Base-by-base conservation (phyloP, 1,140 invertebrate species). In the Lordiphosa collinella region DNA sequence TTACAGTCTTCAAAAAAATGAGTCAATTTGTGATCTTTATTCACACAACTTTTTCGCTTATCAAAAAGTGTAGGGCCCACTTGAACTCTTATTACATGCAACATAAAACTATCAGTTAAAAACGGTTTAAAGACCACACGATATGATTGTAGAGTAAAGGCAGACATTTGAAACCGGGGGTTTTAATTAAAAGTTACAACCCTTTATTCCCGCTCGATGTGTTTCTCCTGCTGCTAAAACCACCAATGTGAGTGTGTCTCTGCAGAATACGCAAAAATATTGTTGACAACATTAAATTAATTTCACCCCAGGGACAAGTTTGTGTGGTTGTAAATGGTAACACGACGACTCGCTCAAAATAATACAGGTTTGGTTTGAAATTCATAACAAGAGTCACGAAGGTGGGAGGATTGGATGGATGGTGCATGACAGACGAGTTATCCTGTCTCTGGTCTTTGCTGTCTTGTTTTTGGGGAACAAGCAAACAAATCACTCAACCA, bases 161-260 rank as follows among this genome's bases (percentile, higher is more conserved):
- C 5, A 41, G 44, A 48, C 41, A 38, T 31, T 38, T 7, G 25
- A 8, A 50, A 32, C 29, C 22, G 35, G 35, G 60, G 51, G 57
- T 55, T 76, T 75, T 82, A 80, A 80, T 82, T 80, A 82, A 82
- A 82, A 80, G 66, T 80, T 64, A 48, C 54, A 78, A 52, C 49
- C 54, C 55, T 40, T 55, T 50, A 66, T 46, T 18, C 10, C 31
- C 25, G 22, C 9, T 43, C 10, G 2, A 34, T 22, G n/a, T 34
- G 8, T 32, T 7, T 44, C 38, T 44, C 41, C 18, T 13, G 13
- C 13, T 49, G 18, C 18, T 22, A 22, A 22, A 4, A n/a, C 16
- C 10, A n/a, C 29, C 35, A 14, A 44, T 48, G 29, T 48, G 31
- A 29, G 38, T 31, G 18, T 29, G 18, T 44, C 50, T 12, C 50